Evolutionary conservation across 2,113 vertebrate species (phyloP), one percentile per base, ranked within the genome.

Genomic region (Gambusia affinis): DNA sequence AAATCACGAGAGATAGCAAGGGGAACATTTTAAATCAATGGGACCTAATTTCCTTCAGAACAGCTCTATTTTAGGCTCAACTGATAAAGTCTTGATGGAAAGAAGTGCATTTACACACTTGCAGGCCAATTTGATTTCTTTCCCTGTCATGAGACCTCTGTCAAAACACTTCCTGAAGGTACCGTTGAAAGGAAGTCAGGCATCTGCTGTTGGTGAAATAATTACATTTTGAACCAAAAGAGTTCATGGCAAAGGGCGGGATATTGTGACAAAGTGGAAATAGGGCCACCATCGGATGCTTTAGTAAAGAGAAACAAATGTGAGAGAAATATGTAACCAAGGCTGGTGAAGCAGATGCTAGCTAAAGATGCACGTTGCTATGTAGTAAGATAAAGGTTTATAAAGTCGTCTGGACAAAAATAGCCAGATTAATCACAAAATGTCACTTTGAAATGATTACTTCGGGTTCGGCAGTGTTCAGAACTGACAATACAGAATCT

Each of bases 111-210:
- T 84, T 64, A 85, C 75, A 85, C 68, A 86, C 76, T 72, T 67
- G 60, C 72, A 79, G 73, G 80, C 69, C 85, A 72, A 76, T 86
- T 76, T 77, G 44, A 81, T 87, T 83, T 76, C 54, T 83, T 78
- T 85, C 64, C 80, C 79, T 65, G 79, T 89, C 87, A 81, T 78
- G 81, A 84, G 88, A 83, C 73, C 79, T 75, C 71, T 69, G 83
- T 85, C 73, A 81, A 70, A 83, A 72, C 68, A 85, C 84, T 92
- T 94, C 91, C 93, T 93, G 91, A 88, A 88, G 87, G 92, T 92
- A 87, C 79, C 90, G 90, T 89, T 81, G 84, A 89, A 57, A 90
- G 92, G 92, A 93, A 94, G 87, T 92, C 87, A 88, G 90, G 88
- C 85, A 85, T 89, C 79, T 89, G 92, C 85, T 90, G 77, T 85